phyloP scores from a whole-genome alignment of 1,140 invertebrate genomes.

The Drosophila busckii region DNA sequence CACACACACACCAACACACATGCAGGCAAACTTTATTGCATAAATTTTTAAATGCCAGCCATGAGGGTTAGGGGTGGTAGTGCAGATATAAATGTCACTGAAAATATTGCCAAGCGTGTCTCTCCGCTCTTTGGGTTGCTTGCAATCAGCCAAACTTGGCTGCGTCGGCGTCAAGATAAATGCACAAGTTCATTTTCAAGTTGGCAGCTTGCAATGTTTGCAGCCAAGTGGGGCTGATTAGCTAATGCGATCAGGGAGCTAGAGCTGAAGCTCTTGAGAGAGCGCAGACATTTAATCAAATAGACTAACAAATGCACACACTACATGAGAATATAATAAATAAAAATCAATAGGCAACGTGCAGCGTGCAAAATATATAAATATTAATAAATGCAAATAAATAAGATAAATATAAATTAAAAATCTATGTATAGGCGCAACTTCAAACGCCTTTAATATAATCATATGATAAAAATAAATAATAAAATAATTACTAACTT shows the following conservation, averaged over 20 bases:
- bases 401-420: too few relatives aligned
- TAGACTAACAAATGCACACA: too few relatives aligned
- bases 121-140: conserved; percentile 12
- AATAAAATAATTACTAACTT: too few relatives aligned
- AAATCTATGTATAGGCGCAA: too few relatives aligned
- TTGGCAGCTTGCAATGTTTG: conserved; percentile 38
- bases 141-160: conserved; percentile 50
- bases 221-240: conserved; percentile 28
- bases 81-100: conserved; percentile 66
- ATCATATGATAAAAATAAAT: too few relatives aligned
- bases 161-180: conserved; percentile 62
- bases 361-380: too few relatives aligned
- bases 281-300: background rate
- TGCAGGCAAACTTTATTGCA: conserved; percentile 61
- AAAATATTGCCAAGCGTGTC: conserved; percentile 65
- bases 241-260: conserved; percentile 6
- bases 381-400: too few relatives aligned
- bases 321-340: too few relatives aligned
- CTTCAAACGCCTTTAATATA: too few relatives aligned
- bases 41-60: conserved; percentile 66
- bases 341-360: too few relatives aligned
- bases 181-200: conserved; percentile 72
- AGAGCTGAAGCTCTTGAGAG: background rate
- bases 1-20: conserved; percentile 12
- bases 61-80: background rate